Percentiles rank a stretch among this genome's conserved stretches.
Evolutionary conservation across 2,113 vertebrate species (phyloP).

Genomic region (Verasper variegatus): DNA sequence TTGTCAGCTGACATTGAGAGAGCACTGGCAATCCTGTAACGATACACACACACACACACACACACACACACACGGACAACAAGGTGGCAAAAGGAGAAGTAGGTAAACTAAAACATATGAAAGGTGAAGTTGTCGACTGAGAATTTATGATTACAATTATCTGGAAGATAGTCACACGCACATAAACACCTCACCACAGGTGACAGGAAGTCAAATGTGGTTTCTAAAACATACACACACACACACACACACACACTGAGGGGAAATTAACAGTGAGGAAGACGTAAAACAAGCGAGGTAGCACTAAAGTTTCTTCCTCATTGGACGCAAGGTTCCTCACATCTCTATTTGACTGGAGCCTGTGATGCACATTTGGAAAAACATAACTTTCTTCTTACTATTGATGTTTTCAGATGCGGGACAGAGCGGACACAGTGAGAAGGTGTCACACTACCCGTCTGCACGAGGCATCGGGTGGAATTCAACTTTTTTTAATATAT

Average conservation of each 20-base stretch:
- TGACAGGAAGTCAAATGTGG: conserved; percentile 57
- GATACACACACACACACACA: conserved; percentile 4
- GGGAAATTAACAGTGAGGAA: conserved; percentile 59
- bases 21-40: conserved; percentile 51
- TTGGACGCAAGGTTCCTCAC: conserved; percentile 46
- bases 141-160: conserved; percentile 63
- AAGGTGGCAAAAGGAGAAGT: conserved; percentile 70
- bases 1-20: conserved; percentile 77
- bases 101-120: conserved; percentile 54
- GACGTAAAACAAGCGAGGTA: conserved; percentile 23
- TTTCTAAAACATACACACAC: conserved; percentile 29
- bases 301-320: conserved; percentile 60
- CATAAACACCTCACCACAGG: conserved; percentile 41
- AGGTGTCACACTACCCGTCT: conserved; percentile 52
- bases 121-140: conserved; percentile 70
- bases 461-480: conserved; percentile 22
- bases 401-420: not conserved
- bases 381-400: not conserved
- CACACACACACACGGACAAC: conserved; percentile 1
- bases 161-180: conserved; percentile 45
- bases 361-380: not conserved
- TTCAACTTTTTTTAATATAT: no score
- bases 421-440: conserved; percentile 20
- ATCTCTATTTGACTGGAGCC: not conserved
- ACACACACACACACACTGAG: conserved; percentile 9